Conservation (phyloP, 37 sponge, comb jelly and placozoan genomes). For the Halisarca cf. caerulea region DNA sequence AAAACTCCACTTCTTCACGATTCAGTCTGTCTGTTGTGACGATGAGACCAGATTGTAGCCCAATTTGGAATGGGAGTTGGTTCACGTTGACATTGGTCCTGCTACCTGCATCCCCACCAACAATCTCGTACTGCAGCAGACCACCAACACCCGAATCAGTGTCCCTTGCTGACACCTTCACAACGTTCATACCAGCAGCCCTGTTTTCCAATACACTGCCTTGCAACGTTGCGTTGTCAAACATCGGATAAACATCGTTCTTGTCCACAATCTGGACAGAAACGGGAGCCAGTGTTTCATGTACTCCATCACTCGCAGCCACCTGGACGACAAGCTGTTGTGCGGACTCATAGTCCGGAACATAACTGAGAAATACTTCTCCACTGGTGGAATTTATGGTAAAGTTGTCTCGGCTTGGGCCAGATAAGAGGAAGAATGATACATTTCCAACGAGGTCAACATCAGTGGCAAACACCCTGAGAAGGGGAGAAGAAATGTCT, state of each 20-base stretch:
- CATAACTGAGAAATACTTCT: conserved; percentile 31
- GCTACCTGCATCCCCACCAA: neutral
- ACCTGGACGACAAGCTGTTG: conserved; percentile 49
- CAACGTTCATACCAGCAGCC: conserved; percentile 25
- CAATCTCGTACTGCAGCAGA: conserved; percentile 44
- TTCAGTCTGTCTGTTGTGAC: conserved; percentile 32
- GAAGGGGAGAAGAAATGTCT: neutral
- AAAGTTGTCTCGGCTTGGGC: conserved; percentile 17
- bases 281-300: conserved; percentile 33
- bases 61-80: neutral
- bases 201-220: conserved; percentile 47
- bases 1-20: conserved; percentile 44
- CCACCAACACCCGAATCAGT: conserved; percentile 54
- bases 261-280: conserved; percentile 38
- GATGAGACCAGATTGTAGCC: conserved; percentile 28
- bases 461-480: conserved; percentile 57
- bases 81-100: neutral
- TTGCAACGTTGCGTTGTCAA: conserved; percentile 10
- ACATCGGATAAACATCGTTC: conserved; percentile 64
- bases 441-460: conserved; percentile 44
- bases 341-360: conserved; percentile 49
- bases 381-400: conserved; percentile 53
- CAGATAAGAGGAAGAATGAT: conserved; percentile 30
- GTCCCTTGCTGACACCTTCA: conserved; percentile 62
- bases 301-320: conserved; percentile 49